phyloP scores from a whole-genome alignment of 2,797 vertebrate genomes.

The Enteromius thamalakanensis region DNA sequence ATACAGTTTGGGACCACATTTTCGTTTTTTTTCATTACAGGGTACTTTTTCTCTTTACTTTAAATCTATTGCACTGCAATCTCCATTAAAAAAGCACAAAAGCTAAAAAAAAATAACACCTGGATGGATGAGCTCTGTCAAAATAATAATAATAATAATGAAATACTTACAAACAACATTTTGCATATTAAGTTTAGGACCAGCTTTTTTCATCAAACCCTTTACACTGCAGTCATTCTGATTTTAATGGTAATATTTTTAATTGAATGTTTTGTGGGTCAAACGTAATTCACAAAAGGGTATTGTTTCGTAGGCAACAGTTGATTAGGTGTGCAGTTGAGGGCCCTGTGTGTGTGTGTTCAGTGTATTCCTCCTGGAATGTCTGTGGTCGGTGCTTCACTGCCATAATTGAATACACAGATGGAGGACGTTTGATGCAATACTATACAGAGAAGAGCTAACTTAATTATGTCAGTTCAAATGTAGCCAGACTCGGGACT shows the following conservation, averaged over 20 bases:
- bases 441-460: slow-evolving; percentile 33
- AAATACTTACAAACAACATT: background rate
- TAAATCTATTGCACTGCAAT: background rate
- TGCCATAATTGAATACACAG: slow-evolving; percentile 59
- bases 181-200: background rate
- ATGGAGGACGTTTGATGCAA: slow-evolving; percentile 46
- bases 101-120: background rate
- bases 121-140: background rate
- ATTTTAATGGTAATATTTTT: background rate
- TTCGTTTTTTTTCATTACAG: background rate
- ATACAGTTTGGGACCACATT: background rate
- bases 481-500: background rate
- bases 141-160: background rate
- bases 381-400: slow-evolving; percentile 25
- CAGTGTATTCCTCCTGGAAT: slow-evolving; percentile 30
- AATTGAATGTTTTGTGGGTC: background rate
- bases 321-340: background rate
- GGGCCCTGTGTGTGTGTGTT: background rate
- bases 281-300: background rate
- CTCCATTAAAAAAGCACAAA: background rate
- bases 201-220: background rate
- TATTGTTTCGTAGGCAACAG: background rate
- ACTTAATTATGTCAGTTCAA: slow-evolving; percentile 23
- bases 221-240: background rate
- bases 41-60: background rate